Percentiles rank a stretch among this genome's conserved stretches.
Conservation (phyloP, 2,113 vertebrate genomes). For the Pitta sordida region DNA sequence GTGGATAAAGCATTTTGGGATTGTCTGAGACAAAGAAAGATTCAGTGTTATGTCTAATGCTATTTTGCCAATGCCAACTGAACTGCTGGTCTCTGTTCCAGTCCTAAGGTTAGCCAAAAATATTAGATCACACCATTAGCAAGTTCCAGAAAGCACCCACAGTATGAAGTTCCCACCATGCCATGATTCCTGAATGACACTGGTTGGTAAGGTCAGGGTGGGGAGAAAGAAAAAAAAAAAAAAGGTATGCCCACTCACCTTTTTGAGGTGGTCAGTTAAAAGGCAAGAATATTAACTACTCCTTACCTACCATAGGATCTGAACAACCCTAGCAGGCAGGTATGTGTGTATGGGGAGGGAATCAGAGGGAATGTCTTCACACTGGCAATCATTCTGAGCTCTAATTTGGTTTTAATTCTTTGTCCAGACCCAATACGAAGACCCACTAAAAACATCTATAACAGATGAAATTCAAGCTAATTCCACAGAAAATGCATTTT, state of each 20-base stretch:
- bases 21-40: not conserved
- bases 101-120: not conserved
- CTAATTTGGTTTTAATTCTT: not conserved
- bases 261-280: not conserved
- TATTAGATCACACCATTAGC: not conserved
- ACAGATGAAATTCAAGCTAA: not conserved
- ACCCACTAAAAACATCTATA: fast-evolving
- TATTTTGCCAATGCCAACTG: not conserved
- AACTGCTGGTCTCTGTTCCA: not conserved
- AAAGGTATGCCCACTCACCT: not conserved
- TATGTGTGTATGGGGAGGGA: not conserved
- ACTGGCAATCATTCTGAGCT: not conserved
- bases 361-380: not conserved
- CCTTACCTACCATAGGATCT: not conserved
- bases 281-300: not conserved
- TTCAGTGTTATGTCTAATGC: not conserved
- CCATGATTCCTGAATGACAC: not conserved
- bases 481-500: not conserved
- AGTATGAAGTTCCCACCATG: not conserved
- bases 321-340: not conserved
- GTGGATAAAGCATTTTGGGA: not conserved
- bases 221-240: not conserved
- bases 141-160: not conserved
- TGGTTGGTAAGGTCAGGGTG: not conserved
- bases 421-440: not conserved